Base-by-base conservation (phyloP, 2,113 vertebrate genomes). In the Prunella himalayana region DNA sequence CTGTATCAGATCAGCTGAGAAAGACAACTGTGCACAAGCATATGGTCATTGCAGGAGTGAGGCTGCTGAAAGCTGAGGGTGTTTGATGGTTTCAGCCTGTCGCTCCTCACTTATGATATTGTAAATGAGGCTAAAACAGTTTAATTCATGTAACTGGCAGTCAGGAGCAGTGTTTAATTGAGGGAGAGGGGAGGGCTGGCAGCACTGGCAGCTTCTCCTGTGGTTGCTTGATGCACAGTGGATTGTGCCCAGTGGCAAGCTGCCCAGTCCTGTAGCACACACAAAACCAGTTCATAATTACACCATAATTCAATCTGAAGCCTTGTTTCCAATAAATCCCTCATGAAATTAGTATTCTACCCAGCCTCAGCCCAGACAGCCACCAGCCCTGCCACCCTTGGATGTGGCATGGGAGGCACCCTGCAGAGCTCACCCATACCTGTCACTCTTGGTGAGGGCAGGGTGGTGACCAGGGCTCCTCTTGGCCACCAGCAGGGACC, bases 281-380 rank as follows among this genome's bases (percentile, higher is more conserved):
- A 91, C 42, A 87, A 85, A 97, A 68, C 1, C 94, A 97, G 97
- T 97, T 97, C 97, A 97, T 98, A 98, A 98, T 98, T 97, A 93
- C 90, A 95, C 47, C 90, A 95, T 97, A 98, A 98, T 97, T 98
- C 97, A 98, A 96, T 95, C 95, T 95, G 89, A 95, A 98, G 75
- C 73, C 97, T 97, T 95, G 94, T 97, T 96, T 94, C 86, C 95
- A 96, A 97, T 96, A 97, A 97, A 95, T 97, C 93, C 95, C 92
- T 80, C 42, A 94, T 83, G 92, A 96, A 98, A 98, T 98, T 88
- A 94, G 96, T 77, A 95, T 96, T 97, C 95, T 92, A 66, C 84
- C 73, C 9, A 0, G 87, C 13, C 14, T 68, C 83, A 82, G 47
- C 37, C 51, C 53, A 64, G 79, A 75, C 56, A 88, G 69, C 66